Evolutionary conservation across 2,888 invertebrate genomes (phyloP), one percentile per base, ranked within the genome.

Genomic region (Holacanthella duospinosa): DNA sequence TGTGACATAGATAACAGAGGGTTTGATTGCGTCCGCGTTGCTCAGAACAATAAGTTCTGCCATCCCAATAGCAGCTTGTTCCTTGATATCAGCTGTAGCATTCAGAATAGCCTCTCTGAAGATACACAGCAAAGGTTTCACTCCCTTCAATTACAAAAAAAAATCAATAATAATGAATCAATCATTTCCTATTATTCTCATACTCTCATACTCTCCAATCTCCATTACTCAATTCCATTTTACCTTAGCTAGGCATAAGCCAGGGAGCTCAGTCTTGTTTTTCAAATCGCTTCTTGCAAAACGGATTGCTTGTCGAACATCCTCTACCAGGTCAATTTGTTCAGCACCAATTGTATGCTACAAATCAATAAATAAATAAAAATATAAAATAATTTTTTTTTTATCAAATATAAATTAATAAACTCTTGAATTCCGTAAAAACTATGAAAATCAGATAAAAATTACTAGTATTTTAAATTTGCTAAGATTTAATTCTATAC

Each of bases 61-160:
- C 73, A 97, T 80, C 68, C 94, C 94, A 75, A 90, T 86, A 6
- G 96, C 93, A 0, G 96, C 95, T 69, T 88, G 87, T 79, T 96
- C 97, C 77, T 97, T 97, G 76, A 93, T 86, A 71, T 97, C 97
- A 0, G 94, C 93, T 63, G 89, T 82, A 0, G 96, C 97, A 79
- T 93, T 94, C 55, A 99, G 81, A 75, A 99, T 89, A 1, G 95
- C 93, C 80, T 99, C 97, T 55, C 97, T 85, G 82, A 96, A 95
- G 64, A 97, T 87, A 0, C 94, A 93, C 67, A 97, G 80, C 66
- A 99, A 85, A 9, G 97, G 95, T 2, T 91, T 86, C 62, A 97
- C 91, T 62, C 93, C 93, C 83, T 86, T 77, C 1, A 74, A 73
- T 67, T 62, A 36, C 56, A 26, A 67, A 21, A 16, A 43, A 55